Percentiles rank a stretch among this genome's conserved stretches.
Evolutionary conservation across 2,888 invertebrate genomes (phyloP).

Genomic region (Linnaemya tessellans): DNA sequence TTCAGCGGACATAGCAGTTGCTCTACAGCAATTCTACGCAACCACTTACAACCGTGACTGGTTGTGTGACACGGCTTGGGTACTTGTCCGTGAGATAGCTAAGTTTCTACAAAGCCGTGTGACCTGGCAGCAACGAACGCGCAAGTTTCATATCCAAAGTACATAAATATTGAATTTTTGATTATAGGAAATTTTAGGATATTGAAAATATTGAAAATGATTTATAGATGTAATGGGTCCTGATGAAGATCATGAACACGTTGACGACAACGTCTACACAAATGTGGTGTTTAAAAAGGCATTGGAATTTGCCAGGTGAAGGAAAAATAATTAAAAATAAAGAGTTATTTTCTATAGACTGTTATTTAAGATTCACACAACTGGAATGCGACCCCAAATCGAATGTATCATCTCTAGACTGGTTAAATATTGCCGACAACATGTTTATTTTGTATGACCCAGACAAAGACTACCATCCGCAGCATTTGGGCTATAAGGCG

Average conservation of each 20-base stretch:
- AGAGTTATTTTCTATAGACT: background rate
- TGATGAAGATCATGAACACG: constrained; percentile 86
- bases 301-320: constrained; percentile 85
- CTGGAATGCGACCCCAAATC: constrained; percentile 61
- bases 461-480: constrained; percentile 85
- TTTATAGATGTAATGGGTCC: constrained; percentile 86
- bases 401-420: constrained; percentile 66
- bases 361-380: constrained; percentile 61
- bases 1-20: constrained; percentile 85
- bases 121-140: constrained; percentile 84
- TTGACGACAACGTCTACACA: constrained; percentile 86
- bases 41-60: constrained; percentile 77
- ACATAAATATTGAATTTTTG: constrained; percentile 76
- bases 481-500: constrained; percentile 84
- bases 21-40: constrained; percentile 80
- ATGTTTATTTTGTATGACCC: constrained; percentile 84
- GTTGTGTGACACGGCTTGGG: constrained; percentile 84
- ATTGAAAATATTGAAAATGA: background rate
- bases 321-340: constrained; percentile 72
- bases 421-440: constrained; percentile 84
- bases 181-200: too few relatives aligned
- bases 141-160: constrained; percentile 85
- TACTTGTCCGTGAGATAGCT: constrained; percentile 85
- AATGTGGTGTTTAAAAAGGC: constrained; percentile 86
- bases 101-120: constrained; percentile 86